Evolutionary conservation across 2,888 invertebrate genomes (phyloP), one percentile per base, ranked within the genome.

Genomic region (Agrilus biguttatus): DNA sequence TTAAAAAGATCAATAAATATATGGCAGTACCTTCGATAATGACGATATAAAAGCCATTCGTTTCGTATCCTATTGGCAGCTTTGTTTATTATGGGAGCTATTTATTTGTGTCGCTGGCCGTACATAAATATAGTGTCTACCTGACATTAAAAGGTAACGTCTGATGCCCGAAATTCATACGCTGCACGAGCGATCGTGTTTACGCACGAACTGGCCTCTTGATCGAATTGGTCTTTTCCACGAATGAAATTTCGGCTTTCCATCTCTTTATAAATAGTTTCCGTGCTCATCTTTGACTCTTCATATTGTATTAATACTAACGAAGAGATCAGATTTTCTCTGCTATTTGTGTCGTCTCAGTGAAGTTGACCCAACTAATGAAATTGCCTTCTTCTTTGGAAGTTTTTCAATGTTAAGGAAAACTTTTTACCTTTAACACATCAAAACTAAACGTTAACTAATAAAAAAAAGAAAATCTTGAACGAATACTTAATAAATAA

Each of bases 61-160:
- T 53, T 49, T 49, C 44, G 33, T 48, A 46, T 49, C 45, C 43
- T 46, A 54, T 55, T 57, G 55, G 53, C 54, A 56, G 44, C 49
- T 49, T 45, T 42, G 41, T 47, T 47, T 47, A 47, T 48, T 55
- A 56, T 56, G 55, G 56, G 57, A 51, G 46, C 52, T 48, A 48
- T 48, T 55, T 59, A 59, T 60, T 60, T 56, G 55, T 55, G 55
- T 56, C 56, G 49, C 52, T 53, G 51, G 49, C 55, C 50, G 52
- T 47, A 54, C 54, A 53, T 53, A 56, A 58, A 55, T 58, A 58
- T 55, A 55, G 47, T 44, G 36, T 33, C 33, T 19, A 21, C 35
- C 39, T 40, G 49, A 48, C 42, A 48, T 49, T 41, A 47, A 44
- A 14, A 28, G 28, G 28, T 10, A 28, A 28, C 8, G 28, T 28